Base-by-base conservation (phyloP, 2,113 vertebrate genomes). In the Megaceryle maxima region DNA sequence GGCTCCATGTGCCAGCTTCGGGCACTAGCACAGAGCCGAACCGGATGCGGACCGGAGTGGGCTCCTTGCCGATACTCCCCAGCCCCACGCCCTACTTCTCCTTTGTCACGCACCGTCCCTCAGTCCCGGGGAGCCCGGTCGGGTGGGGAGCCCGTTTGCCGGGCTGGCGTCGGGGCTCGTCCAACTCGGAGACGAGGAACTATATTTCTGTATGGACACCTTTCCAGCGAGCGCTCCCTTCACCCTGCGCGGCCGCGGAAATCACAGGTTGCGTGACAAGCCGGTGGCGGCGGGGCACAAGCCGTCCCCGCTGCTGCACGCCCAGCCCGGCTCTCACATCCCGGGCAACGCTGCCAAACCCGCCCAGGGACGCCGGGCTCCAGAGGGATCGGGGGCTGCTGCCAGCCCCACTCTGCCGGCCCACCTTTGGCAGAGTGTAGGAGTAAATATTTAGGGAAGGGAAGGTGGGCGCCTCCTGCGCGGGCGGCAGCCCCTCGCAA, bases 371-470 rank as follows among this genome's bases (percentile, higher is more conserved):
- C 7, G 9, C 28, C 11, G 44, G 24, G n/a, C 37, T 44, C 28
- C 64, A n/a, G 10, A 43, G 44, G 25, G 44, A 46, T 19, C 17
- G 8, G 59, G 1, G n/a, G 37, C 64, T 35, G 55, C 26, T 31
- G 17, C 62, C n/a, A 18, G 39, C 6, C 50, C 29, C 48, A 8
- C 66, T 74, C 59, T 1, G 26, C 51, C 31, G 2, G 31, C 0
- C n/a, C 76, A 59, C 16, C 41, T 53, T 43, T 6, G 6, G 13
- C 5, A 13, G 16, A 8, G 4, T 3, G 60, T 19, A 24, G n/a
- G 15, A 57, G 16, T 0, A 12, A 63, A 22, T 1, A 3, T 6
- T 5, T 10, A 6, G 87, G 51, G 35, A n/a, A 51, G 4, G 12
- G 55, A 13, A 18, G 10, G 2, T 12, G 17, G 29, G 39, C 26